Base-by-base conservation (phyloP, 2,888 invertebrate species). In the Pristionchus mayeri region DNA sequence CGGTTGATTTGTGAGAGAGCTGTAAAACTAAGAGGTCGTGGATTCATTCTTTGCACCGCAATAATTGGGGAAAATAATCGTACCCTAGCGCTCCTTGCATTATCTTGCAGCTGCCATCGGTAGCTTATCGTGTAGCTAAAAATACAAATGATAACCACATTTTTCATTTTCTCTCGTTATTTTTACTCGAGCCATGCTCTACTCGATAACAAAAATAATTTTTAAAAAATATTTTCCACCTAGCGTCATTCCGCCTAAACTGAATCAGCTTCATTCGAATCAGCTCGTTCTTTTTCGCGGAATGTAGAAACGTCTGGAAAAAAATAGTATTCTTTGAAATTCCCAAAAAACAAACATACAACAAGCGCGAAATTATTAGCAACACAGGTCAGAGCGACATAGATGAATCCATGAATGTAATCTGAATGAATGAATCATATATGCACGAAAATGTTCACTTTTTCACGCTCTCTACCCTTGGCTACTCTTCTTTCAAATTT, bases 391-490 rank as follows among this genome's bases (percentile, higher is more conserved):
- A 71, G 9, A 9, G 40, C 71, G 40, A 71, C 71, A 30, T 71
- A 71, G 24, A 71, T n/a, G n/a, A 71, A 71, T n/a, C 71, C 71
- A 13, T 71, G 71, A 40, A 71, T 37, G 9, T n/a, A 71, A 71
- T 71, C 71, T 71, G n/a, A 37, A 30, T 2, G 2, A 34, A 30
- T 63, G 11, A 63, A 7, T 30, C n/a, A n/a, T n/a, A n/a, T n/a
- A n/a, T 63, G 7, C 3, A 13, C 11, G 2, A 63, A 30, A 30
- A 63, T 30, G 9, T 30, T 6, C 2, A 30, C 27, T n/a, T n/a
- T n/a, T n/a, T n/a, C n/a, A n/a, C n/a, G n/a, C n/a, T n/a, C n/a
- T n/a, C n/a, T n/a, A n/a, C n/a, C n/a, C n/a, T n/a, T n/a, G n/a
- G n/a, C n/a, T n/a, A n/a, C n/a, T n/a, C n/a, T n/a, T n/a, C n/a